Conservation (phyloP, 2,888 invertebrate species). For the Caenorhabditis macrosperma region DNA sequence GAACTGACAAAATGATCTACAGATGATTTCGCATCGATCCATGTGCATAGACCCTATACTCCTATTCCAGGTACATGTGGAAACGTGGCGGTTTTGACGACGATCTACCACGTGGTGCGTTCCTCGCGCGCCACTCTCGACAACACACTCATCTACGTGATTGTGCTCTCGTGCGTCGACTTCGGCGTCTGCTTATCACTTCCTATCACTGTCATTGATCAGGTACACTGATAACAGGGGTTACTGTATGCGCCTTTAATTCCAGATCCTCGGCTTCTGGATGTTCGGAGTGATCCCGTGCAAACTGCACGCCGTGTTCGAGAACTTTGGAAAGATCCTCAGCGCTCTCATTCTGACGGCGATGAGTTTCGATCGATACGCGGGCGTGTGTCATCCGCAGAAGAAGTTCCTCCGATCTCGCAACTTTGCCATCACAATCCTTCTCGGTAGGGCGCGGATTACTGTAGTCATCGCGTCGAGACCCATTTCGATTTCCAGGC, state of each 20-base stretch:
- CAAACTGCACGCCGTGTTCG: slow-evolving; percentile 78
- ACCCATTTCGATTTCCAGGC: slow-evolving; percentile 58
- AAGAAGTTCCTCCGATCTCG: slow-evolving; percentile 74
- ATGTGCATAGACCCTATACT: neutral
- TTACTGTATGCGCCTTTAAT: no score
- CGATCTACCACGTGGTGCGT: slow-evolving; percentile 75
- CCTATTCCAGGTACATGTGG: slow-evolving; percentile 73
- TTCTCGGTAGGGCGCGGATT: slow-evolving; percentile 70
- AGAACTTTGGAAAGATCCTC: slow-evolving; percentile 79
- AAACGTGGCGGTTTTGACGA: slow-evolving; percentile 78
- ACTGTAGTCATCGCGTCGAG: neutral
- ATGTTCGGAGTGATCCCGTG: slow-evolving; percentile 79
- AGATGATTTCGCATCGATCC: no score
- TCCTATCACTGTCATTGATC: slow-evolving; percentile 79
- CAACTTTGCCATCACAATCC: slow-evolving; percentile 71
- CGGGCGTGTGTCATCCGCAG: slow-evolving; percentile 78
- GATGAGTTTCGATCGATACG: slow-evolving; percentile 78
- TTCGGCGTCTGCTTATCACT: slow-evolving; percentile 78
- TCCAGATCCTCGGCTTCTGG: slow-evolving; percentile 79
- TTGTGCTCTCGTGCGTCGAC: slow-evolving; percentile 78
- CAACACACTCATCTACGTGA: slow-evolving; percentile 78
- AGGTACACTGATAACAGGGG: slow-evolving; percentile 63
- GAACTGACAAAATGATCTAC: neutral
- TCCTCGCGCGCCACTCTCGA: slow-evolving; percentile 72
- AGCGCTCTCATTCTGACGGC: slow-evolving; percentile 77